Percentiles rank a stretch among this genome's conserved stretches.
These are phyloP conservation scores for Turnix velox DNA, from an alignment of 2,113 vertebrate genomes.

Conservation along the genomic window DNA sequence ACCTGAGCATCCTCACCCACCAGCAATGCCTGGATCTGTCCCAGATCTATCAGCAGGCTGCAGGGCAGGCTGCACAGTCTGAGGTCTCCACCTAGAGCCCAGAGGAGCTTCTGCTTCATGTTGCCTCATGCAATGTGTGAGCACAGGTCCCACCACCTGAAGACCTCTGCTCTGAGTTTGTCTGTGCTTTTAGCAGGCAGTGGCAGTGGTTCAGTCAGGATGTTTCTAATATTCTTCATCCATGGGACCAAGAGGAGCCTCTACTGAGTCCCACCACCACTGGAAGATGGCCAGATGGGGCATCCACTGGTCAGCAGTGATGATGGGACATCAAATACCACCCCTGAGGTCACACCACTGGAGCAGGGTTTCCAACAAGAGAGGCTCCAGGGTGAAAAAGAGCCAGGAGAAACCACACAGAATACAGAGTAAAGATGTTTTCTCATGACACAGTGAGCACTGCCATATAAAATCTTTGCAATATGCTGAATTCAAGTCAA, in stretches of 20 bases:
- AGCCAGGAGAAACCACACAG: background rate
- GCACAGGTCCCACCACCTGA: rapidly evolving
- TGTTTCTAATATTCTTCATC: background rate
- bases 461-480: background rate
- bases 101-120: background rate
- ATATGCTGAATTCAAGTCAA: background rate
- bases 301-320: background rate
- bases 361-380: rapidly evolving
- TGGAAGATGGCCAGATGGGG: background rate
- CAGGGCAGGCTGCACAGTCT: constrained; percentile 6
- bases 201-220: background rate
- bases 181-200: background rate
- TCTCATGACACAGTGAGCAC: background rate
- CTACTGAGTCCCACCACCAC: background rate
- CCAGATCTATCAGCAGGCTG: background rate
- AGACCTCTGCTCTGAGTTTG: background rate
- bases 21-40: background rate
- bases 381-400: background rate
- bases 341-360: background rate
- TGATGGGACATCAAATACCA: background rate
- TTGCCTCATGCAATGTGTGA: background rate
- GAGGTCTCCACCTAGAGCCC: constrained; percentile 59
- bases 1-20: background rate
- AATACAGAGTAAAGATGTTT: background rate
- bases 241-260: background rate